phyloP scores from a whole-genome alignment of 2,888 invertebrate genomes.

The Drosophila limbata region DNA sequence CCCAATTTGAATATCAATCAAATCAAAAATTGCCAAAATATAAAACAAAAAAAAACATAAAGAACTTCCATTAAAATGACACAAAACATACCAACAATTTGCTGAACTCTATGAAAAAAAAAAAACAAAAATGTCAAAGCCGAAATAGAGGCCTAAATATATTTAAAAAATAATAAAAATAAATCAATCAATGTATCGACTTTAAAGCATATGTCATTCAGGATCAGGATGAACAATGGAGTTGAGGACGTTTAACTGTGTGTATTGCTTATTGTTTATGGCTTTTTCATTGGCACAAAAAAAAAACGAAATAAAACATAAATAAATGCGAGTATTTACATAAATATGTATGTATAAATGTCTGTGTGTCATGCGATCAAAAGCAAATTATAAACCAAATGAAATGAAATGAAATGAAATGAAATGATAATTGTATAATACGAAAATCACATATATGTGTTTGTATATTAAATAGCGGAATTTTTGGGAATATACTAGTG shows the following conservation, averaged over 20 bases:
- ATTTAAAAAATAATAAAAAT: neutral
- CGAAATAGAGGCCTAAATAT: slow-evolving; percentile 6
- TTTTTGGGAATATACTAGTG: slow-evolving; percentile 29
- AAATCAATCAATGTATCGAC: slow-evolving; percentile 13
- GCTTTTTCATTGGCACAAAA: slow-evolving; percentile 21
- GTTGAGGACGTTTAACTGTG: slow-evolving; percentile 8
- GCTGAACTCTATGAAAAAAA: slow-evolving; percentile 56
- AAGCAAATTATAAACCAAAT: slow-evolving; percentile 3
- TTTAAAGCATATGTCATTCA: slow-evolving; percentile 7
- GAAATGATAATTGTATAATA: slow-evolving; percentile 43
- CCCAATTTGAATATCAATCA: neutral
- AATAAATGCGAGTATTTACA: slow-evolving; percentile 37
- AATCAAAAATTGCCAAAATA: slow-evolving; percentile 37
- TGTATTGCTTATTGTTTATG: slow-evolving; percentile 31
- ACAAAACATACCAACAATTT: slow-evolving; percentile 58
- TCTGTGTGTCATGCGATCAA: slow-evolving; percentile 25
- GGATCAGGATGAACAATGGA: slow-evolving; percentile 12
- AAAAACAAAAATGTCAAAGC: neutral
- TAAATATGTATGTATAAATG: slow-evolving; percentile 23
- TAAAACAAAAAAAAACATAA: slow-evolving; percentile 1
- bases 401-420: slow-evolving; percentile 16
- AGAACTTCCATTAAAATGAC: slow-evolving; percentile 61
- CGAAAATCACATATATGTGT: slow-evolving; percentile 13
- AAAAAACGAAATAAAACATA: slow-evolving; percentile 25
- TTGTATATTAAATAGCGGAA: slow-evolving; percentile 34